phyloP scores from a whole-genome alignment of 2,888 invertebrate genomes.

The Parnassius orleans region DNA sequence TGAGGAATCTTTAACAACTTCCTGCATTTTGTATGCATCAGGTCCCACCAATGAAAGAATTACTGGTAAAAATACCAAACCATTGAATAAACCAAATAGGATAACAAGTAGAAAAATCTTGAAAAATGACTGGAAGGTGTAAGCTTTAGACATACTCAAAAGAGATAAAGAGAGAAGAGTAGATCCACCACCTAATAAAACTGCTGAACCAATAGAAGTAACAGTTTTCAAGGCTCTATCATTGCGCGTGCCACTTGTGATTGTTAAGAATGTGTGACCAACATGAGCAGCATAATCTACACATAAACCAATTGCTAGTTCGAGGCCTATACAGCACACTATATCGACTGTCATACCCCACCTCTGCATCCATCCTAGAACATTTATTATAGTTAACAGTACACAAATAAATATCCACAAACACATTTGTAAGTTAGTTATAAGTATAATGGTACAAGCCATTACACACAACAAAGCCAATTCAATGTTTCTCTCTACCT shows the following conservation, averaged over 20 bases:
- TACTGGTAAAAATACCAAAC: conserved; percentile 87
- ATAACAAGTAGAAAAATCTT: conserved; percentile 89
- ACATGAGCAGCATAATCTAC: conserved; percentile 92
- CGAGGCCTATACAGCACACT: conserved; percentile 89
- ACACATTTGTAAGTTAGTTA: conserved; percentile 88
- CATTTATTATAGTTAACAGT: conserved; percentile 86
- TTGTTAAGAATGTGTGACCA: conserved; percentile 88
- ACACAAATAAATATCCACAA: conserved; percentile 89
- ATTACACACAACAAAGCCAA: conserved; percentile 89
- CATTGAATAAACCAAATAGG: conserved; percentile 88
- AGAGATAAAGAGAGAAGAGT: conserved; percentile 87
- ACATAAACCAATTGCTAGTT: conserved; percentile 90
- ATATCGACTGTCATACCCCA: conserved; percentile 92
- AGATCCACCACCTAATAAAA: conserved; percentile 88
- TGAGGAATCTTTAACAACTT: conserved; percentile 40
- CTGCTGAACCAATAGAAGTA: conserved; percentile 87
- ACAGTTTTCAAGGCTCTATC: conserved; percentile 84
- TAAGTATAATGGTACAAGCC: conserved; percentile 87
- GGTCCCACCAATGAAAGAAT: conserved; percentile 88
- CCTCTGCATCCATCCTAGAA: conserved; percentile 88
- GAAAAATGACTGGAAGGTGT: conserved; percentile 88
- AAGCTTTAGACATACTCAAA: conserved; percentile 86
- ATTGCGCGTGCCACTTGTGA: conserved; percentile 73
- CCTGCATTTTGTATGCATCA: conserved; percentile 58
- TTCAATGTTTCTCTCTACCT: conserved; percentile 88